Percentiles rank a stretch among this genome's conserved stretches.
phyloP scores from a whole-genome alignment of 2,797 vertebrate species.

The Acanthis flammea region DNA sequence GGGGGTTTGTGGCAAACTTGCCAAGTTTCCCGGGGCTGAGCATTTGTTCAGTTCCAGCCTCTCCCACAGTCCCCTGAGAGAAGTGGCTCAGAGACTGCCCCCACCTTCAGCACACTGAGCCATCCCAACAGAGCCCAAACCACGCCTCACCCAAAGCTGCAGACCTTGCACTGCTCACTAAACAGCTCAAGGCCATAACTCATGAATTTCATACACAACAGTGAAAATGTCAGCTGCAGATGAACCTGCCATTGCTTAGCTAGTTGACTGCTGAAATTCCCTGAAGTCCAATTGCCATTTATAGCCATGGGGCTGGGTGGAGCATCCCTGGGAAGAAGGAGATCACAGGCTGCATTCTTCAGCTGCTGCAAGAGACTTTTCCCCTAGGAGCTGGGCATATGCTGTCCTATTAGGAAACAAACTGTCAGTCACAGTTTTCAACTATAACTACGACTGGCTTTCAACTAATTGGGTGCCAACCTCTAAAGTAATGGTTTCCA shows the following conservation, averaged over 20 bases:
- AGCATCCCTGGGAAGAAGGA: slow-evolving; percentile 34
- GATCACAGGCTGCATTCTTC: slow-evolving; percentile 38
- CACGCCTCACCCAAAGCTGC: neutral
- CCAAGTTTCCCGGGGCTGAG: neutral
- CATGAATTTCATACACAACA: neutral
- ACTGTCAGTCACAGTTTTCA: neutral
- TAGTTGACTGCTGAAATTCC: neutral
- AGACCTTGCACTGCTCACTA: neutral
- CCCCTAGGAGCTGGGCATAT: neutral
- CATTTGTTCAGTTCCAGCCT: rapidly evolving
- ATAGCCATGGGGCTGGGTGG: neutral
- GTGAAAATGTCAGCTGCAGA: neutral
- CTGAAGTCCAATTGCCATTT: slow-evolving; percentile 18
- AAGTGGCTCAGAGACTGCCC: neutral
- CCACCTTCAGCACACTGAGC: neutral
- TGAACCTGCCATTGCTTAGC: neutral
- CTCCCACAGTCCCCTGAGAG: neutral
- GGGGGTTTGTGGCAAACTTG: neutral
- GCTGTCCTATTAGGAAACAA: neutral
- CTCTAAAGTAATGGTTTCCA: neutral
- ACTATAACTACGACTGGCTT: neutral
- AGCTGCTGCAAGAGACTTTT: neutral
- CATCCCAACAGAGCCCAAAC: neutral
- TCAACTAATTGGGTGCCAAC: neutral
- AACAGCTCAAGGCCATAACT: neutral